Evolutionary conservation across 2,888 invertebrate genomes (phyloP).

Genomic region (Limnephilus auricula): DNA sequence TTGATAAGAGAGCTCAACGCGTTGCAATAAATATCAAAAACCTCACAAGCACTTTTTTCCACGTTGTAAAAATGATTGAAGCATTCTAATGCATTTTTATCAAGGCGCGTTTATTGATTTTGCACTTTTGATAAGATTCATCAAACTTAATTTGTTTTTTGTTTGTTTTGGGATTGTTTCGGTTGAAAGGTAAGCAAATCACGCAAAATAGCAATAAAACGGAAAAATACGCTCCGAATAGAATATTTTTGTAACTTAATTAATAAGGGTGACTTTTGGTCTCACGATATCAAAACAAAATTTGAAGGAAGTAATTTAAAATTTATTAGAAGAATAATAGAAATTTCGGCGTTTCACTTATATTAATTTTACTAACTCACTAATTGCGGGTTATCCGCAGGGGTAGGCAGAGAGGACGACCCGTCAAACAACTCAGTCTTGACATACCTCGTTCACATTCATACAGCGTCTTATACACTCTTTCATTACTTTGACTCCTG

Average conservation of each 20-base stretch:
- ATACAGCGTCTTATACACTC: too few relatives aligned
- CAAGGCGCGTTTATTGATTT: background rate
- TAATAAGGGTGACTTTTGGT: background rate
- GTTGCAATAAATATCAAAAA: background rate
- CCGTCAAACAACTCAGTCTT: too few relatives aligned
- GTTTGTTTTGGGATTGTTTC: background rate
- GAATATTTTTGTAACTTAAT: background rate
- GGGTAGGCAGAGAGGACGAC: too few relatives aligned
- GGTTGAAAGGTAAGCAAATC: constrained; percentile 21
- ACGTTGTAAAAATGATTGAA: constrained; percentile 18
- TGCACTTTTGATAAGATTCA: background rate
- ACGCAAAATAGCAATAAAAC: constrained; percentile 53
- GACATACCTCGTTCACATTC: too few relatives aligned
- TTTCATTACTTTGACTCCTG: too few relatives aligned
- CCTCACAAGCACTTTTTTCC: background rate
- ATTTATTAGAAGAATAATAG: background rate
- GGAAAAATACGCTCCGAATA: constrained; percentile 5
- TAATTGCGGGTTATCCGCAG: too few relatives aligned
- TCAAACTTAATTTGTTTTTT: background rate
- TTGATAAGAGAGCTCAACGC: background rate
- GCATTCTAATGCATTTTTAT: background rate
- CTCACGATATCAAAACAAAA: background rate
- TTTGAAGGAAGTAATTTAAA: constrained; percentile 4
- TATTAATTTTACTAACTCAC: too few relatives aligned
- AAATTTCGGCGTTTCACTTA: background rate